Evolutionary conservation across 2,113 vertebrate genomes (phyloP), one percentile per base, ranked within the genome.

Genomic region (Erythrolamprus reginae): DNA sequence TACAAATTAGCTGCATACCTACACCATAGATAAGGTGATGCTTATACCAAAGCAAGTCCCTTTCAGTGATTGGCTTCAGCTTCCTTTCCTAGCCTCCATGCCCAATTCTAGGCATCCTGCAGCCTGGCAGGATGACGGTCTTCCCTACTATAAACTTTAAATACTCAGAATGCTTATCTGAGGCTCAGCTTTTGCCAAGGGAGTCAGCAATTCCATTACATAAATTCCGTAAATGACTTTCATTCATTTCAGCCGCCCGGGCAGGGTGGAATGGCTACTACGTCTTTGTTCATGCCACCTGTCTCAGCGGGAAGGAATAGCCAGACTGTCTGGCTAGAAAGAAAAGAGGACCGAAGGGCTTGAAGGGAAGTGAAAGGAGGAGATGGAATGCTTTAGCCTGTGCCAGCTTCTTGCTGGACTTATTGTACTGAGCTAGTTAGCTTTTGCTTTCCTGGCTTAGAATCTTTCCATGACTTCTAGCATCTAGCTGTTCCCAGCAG

Each of bases 381-480:
- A 86, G 33, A 45, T 24, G 52, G 56, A 86, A 90, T 53, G 23
- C 10, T 4, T 61, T 42, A 55, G 5, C 47, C 82, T 38, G 15
- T 45, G 89, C 58, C 89, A 45, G 33, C 48, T 52, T 86, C 84
- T 19, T 65, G 51, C 24, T 65, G 84, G 86, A 90, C 48, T 45
- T n/a, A 9, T 50, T 86, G 89, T 70, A 13, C 48, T 5, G 26
- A 70, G 33, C 15, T 50, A 90, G 89, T 85, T 70, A 77, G 53
- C 84, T 48, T 90, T 90, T 38, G 38, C 47, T 77, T 90, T 70
- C 84, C 84, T 77, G 48, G 84, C 89, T 86, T 90, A 58, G 28
- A 70, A 26, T 90, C 58, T 86, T 90, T 86, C 89, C 84, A 45
- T 86, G 48, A 9, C 48, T 38, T 86, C 33, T 1, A 52, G 26